Conservation (phyloP, 2,797 vertebrate genomes). For the Myotis findleyi region DNA sequence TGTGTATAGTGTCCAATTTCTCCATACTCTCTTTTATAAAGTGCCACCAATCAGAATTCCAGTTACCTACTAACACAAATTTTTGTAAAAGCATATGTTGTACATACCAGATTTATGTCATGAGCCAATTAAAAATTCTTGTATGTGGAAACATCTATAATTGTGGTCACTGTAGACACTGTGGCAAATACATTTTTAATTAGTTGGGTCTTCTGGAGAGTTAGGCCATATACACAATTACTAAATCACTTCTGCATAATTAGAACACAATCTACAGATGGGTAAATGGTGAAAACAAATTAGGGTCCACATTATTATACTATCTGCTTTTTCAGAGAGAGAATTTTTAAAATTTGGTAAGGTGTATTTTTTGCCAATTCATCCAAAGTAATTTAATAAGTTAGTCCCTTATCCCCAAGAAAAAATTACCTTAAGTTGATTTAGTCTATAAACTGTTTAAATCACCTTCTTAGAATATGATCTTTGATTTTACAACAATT, state of each 20-base stretch:
- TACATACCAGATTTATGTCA: not conserved
- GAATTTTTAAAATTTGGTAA: not conserved
- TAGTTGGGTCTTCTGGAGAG: not conserved
- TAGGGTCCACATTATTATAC: not conserved
- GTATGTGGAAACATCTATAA: not conserved
- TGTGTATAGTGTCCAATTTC: not conserved
- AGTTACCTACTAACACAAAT: not conserved
- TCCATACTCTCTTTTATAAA: not conserved
- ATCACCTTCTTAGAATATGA: not conserved
- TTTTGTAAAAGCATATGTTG: not conserved
- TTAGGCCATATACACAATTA: not conserved
- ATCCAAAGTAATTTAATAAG: slow-evolving; percentile 26
- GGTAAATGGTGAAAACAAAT: not conserved
- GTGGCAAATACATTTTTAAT: not conserved
- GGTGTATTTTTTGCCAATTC: not conserved
- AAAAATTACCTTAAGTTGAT: not conserved
- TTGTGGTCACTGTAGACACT: not conserved
- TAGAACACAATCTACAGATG: not conserved
- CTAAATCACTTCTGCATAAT: not conserved
- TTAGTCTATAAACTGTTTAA: not conserved
- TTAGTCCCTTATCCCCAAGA: not conserved
- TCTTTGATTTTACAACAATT: not conserved
- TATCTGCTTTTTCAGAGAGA: slow-evolving; percentile 46
- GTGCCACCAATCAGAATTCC: not conserved
- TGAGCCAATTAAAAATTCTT: slow-evolving; percentile 1